Percentiles rank a stretch among this genome's conserved stretches.
Conservation (phyloP, 2,113 vertebrate genomes). For the Picathartes gymnocephalus region DNA sequence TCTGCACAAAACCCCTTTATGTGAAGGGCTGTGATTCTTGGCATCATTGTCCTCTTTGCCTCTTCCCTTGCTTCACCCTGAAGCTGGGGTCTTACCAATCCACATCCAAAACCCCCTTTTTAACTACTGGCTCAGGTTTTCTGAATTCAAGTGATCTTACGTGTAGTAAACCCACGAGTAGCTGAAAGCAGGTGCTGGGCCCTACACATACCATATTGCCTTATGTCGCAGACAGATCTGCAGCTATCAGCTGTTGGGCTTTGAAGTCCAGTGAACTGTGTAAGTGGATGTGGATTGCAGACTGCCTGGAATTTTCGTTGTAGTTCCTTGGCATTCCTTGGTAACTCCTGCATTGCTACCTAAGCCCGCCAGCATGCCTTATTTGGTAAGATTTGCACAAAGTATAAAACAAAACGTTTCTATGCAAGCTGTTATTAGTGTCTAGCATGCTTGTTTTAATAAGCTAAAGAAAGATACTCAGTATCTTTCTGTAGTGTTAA, state of each 20-base stretch:
- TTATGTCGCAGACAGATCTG: conserved; percentile 15
- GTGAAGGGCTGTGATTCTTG: neutral
- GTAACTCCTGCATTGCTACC: neutral
- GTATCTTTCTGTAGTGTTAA: conserved; percentile 9
- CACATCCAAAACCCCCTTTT: neutral
- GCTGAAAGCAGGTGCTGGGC: conserved; percentile 38
- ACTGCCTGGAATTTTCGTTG: conserved; percentile 44
- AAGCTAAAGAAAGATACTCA: conserved; percentile 30
- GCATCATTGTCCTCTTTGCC: neutral
- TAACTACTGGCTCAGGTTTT: neutral
- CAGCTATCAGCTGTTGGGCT: conserved; percentile 34
- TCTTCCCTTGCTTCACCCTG: neutral
- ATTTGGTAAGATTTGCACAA: conserved; percentile 70
- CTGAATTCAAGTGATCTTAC: conserved; percentile 27
- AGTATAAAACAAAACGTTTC: conserved; percentile 33
- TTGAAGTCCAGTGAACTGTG: conserved; percentile 23
- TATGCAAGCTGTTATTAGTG: conserved; percentile 62
- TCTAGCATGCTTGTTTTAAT: conserved; percentile 30
- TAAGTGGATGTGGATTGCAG: conserved; percentile 43
- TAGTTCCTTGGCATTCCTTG: conserved; percentile 27
- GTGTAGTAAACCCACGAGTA: neutral
- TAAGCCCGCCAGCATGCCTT: conserved; percentile 60
- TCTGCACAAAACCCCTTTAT: neutral
- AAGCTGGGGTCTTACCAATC: neutral
- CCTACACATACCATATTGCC: conserved; percentile 55